Conservation (phyloP, 2,888 invertebrate genomes). For the Agonopterix alstromeriana region DNA sequence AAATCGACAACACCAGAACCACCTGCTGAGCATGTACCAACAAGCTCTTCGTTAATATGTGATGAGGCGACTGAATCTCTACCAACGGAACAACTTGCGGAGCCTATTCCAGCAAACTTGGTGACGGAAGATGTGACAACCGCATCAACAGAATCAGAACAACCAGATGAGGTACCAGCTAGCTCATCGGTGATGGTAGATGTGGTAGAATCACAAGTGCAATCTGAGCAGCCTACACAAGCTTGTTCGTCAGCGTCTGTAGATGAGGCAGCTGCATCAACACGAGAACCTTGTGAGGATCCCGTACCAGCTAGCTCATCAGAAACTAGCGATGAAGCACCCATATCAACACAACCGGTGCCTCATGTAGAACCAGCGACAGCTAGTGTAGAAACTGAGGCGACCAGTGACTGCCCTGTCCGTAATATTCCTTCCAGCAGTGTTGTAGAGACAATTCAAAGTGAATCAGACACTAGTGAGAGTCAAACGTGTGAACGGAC, state of each 20-base stretch:
- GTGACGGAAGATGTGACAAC: too few relatives aligned
- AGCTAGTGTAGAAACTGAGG: conserved; percentile 14
- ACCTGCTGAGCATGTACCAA: too few relatives aligned
- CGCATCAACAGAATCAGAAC: neutral
- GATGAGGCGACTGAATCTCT: too few relatives aligned
- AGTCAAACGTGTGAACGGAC: conserved; percentile 53
- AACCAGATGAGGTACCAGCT: neutral
- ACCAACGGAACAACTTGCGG: too few relatives aligned
- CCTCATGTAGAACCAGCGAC: conserved; percentile 3
- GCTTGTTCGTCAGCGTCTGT: conserved; percentile 1
- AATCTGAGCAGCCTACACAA: neutral
- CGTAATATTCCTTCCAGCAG: conserved; percentile 48
- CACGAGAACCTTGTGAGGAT: too few relatives aligned
- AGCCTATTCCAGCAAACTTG: too few relatives aligned
- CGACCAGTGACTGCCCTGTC: conserved; percentile 12
- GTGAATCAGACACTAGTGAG: conserved; percentile 38
- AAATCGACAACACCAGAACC: too few relatives aligned
- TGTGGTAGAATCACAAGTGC: too few relatives aligned
- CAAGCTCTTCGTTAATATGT: too few relatives aligned
- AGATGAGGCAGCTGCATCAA: too few relatives aligned
- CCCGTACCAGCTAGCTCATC: conserved; percentile 22
- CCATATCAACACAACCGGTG: conserved; percentile 11
- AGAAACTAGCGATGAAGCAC: conserved; percentile 17
- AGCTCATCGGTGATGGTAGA: too few relatives aligned
- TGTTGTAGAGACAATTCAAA: conserved; percentile 39